Evolutionary conservation across 2,888 invertebrate species (phyloP), one percentile per base, ranked within the genome.

Genomic region (Pterostichus niger): DNA sequence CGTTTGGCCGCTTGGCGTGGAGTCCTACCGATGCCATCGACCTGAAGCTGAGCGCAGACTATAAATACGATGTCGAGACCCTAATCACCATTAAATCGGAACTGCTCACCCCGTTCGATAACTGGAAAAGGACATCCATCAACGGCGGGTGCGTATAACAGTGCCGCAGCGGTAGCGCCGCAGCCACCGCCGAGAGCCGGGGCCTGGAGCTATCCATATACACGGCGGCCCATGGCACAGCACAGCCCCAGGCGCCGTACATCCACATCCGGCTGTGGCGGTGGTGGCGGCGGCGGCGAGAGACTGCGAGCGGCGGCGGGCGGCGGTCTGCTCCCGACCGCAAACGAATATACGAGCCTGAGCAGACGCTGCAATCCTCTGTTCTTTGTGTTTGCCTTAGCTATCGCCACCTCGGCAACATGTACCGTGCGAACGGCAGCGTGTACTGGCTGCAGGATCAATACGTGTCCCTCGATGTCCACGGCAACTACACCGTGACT

Each of bases 1-100:
- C 93, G 88, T 91, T 92, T 85, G 90, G 93, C 0, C 91, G 92
- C 17, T 89, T 95, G 86, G 93, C 95, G 0, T 96, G 96, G 96
- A 93, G 93, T 82, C 92, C 92, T 40, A 93, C 92, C 13, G 93
- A 94, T 54, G 90, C 91, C 5, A 92, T 96, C 3, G 90, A 92
- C 35, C 90, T 94, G 87, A 90, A 90, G 15, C 91, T 94, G n/a
- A 92, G 92, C 85, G 91, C 93, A 86, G 92, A 92, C 86, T 94
- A 93, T 1, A 91, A 92, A 86, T 90, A 91, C 61, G 89, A 89
- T 78, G 88, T 90, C 1, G 91, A 92, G 86, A 91, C 92, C 0
- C 85, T 89, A 13, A 85, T 91, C 77, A 89, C 90, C 83, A 83
- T 91, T 49, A 89, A 91, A 80, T 90, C 91, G 4, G 89, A 90